Evolutionary conservation across 2,113 vertebrate genomes (phyloP).

Genomic region (Cyprinus carpio): DNA sequence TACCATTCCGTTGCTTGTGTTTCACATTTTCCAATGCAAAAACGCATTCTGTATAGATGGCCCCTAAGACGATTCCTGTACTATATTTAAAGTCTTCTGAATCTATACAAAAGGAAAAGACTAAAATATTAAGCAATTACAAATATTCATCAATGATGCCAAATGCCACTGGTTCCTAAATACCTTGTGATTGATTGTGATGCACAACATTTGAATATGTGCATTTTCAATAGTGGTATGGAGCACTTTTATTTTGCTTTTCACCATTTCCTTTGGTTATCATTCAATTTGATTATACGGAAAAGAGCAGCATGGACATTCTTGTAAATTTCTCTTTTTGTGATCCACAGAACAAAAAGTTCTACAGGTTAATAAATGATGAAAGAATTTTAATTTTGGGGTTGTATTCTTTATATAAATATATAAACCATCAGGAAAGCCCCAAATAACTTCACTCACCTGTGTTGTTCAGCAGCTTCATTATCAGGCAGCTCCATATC

Average conservation of each 20-base stretch:
- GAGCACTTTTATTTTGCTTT: background rate
- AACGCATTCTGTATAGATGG: too few relatives aligned
- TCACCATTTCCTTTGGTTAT: background rate
- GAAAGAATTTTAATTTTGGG: background rate
- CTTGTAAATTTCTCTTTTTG: background rate
- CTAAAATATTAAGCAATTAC: background rate
- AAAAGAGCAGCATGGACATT: background rate
- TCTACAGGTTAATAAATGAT: background rate
- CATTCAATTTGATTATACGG: background rate
- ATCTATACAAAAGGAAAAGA: background rate
- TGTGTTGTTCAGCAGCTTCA: slow-evolving; percentile 93
- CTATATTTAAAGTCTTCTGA: background rate
- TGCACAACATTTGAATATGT: background rate
- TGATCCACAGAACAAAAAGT: background rate
- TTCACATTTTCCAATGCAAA: background rate
- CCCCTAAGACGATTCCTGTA: background rate
- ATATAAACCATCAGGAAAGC: slow-evolving; percentile 47
- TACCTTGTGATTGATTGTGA: background rate
- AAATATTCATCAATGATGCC: background rate
- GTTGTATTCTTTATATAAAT: background rate
- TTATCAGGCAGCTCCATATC: slow-evolving; percentile 91
- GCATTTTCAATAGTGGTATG: background rate
- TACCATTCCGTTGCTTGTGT: background rate
- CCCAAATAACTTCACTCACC: slow-evolving; percentile 71
- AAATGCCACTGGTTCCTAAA: background rate